Evolutionary conservation across 23 tunicate genomes (phyloP).

Genomic region (Diplosoma virens): DNA sequence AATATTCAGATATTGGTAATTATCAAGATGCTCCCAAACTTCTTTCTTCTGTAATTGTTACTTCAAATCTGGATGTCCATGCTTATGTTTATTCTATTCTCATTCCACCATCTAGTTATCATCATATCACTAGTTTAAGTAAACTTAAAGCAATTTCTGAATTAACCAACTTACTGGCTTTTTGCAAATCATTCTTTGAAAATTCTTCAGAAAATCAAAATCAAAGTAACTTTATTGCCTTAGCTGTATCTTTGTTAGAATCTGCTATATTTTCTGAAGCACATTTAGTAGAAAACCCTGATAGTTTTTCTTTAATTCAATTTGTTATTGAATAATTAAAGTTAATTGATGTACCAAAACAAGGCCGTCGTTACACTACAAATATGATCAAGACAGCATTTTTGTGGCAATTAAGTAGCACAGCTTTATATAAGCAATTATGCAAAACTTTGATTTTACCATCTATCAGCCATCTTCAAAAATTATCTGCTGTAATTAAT

Average conservation of each 20-base stretch:
- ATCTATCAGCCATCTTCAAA: not conserved
- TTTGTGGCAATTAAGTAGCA: slow-evolving; percentile 20
- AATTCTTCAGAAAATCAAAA: not conserved
- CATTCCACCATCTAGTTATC: not conserved
- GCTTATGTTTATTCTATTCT: not conserved
- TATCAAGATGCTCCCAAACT: not conserved
- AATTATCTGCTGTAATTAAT: not conserved
- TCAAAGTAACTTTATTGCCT: not conserved
- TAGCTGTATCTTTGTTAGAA: slow-evolving; percentile 6
- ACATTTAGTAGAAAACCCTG: not conserved
- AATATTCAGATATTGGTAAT: not conserved
- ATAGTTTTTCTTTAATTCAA: not conserved
- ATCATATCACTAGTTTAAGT: not conserved
- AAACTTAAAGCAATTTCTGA: not conserved
- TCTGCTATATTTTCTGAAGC: not conserved
- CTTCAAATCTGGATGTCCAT: not conserved
- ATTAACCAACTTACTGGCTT: not conserved
- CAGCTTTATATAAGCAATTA: slow-evolving; percentile 9
- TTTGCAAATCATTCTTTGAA: not conserved
- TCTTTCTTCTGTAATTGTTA: not conserved
- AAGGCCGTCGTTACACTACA: not conserved
- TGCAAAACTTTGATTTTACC: not conserved
- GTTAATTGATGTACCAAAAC: not conserved
- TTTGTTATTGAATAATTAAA: slow-evolving; percentile 2
- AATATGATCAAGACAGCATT: slow-evolving; percentile 8